Evolutionary conservation across 2,888 invertebrate genomes (phyloP), one percentile per base, ranked within the genome.

Genomic region (Sialis lutaria): DNA sequence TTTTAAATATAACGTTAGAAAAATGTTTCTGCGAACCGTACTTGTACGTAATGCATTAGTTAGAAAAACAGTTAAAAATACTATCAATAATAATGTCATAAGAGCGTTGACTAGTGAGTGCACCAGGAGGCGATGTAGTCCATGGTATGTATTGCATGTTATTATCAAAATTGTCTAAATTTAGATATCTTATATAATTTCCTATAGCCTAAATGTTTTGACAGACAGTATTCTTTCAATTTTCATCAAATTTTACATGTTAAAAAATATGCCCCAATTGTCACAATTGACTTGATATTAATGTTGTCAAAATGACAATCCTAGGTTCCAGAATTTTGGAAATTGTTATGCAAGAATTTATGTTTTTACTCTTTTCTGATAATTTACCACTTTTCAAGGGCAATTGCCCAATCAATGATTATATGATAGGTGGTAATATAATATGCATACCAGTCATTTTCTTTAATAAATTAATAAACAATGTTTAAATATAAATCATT

Each of bases 11-110:
- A 39, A 12, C 39, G 6, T 22, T 32, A 31, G 32, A 9, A 69
- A 69, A 64, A 84, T 85, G 84, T 72, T 85, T 67, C 78, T 84
- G 70, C 78, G 80, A 65, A 75, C 81, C 58, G 67, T 75, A 60
- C 33, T 46, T 12, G 67, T 75, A 64, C 78, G 81, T 69, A 79
- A 77, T 64, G 77, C 79, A 63, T 64, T 77, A 56, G 63, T 81
- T 56, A 77, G 75, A 58, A 71, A 73, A 60, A 67, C 74, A 58
- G 62, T 80, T 44, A 73, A 73, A 63, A 75, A 73, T 67, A 68
- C 71, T 56, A 60, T 73, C 52, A 67, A 75, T 58, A 64, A 65
- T 52, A 79, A 75, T 63, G 62, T 70, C 55, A 64, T 72, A 51
- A 73, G 77, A 67, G 75, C 75, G 64, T 55, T 76, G 54, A 70